Evolutionary conservation across 2,888 invertebrate genomes (phyloP), one percentile per base, ranked within the genome.

Genomic region (Melikaiella ostensackeni): DNA sequence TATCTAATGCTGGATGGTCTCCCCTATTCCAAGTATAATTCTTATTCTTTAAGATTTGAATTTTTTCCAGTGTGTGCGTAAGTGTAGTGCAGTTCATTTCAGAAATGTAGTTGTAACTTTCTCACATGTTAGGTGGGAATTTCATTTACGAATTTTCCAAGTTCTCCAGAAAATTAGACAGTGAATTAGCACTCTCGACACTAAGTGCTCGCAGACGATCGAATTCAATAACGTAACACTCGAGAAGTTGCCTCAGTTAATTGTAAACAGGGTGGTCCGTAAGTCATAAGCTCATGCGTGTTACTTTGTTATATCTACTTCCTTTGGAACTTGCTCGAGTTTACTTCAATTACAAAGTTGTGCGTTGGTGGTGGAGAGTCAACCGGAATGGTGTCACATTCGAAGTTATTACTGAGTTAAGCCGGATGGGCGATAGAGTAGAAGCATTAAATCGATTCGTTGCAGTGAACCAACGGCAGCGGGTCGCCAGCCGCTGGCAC

Each of bases 291-390:
- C 21, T 21, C 55, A 11, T 55, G 55, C 55, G 21, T 55, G 55
- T 55, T 21, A 21, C 55, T 55, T 6, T 21, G 21, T 3, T 21
- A n/a, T n/a, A 55, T 62, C 62, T 75, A 30, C 42, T 80, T 77
- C 75, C 75, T 77, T 80, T 77, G 76, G 42, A 74, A 75, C 70
- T 76, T 42, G 61, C 38, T n/a, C 27, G 19, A 78, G 79, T 81
- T 81, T 77, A 76, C 80, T 81, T 79, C 80, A 81, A 80, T 81
- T 80, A 81, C 77, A 77, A 81, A 80, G 81, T 81, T 81, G 73
- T 76, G 76, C 59, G 8, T 21, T 8, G 55, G 76, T 55, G 50
- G 75, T 61, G 42, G 77, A 63, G 76, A 79, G 79, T 78, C 77
- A 75, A 77, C 78, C 75, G 66, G 33, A 78, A 80, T 59, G 6